Conservation (phyloP, 1,140 invertebrate genomes). For the Cydia amplana region DNA sequence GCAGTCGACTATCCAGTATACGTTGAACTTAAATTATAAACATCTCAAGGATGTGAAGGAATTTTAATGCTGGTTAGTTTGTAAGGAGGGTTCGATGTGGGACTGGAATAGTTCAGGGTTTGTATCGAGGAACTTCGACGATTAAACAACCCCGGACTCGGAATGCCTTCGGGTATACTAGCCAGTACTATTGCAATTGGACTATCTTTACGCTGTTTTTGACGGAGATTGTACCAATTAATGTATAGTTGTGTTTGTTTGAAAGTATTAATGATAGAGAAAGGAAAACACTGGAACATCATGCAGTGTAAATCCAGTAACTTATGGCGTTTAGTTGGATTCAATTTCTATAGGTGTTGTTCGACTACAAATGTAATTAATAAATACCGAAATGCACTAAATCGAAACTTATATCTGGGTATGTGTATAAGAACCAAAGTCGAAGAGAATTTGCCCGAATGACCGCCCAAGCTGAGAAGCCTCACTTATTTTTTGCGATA, state of each 20-base stretch:
- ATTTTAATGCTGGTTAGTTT: neutral
- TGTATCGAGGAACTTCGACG: conserved; percentile 60
- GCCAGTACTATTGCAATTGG: neutral
- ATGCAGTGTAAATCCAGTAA: no score
- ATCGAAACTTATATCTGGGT: no score
- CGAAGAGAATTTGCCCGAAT: neutral
- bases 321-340: no score
- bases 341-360: no score
- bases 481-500: neutral
- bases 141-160: conserved; percentile 61
- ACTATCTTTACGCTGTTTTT: conserved; percentile 6
- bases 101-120: conserved; percentile 35
- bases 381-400: no score
- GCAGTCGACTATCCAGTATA: neutral
- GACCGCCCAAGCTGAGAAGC: neutral
- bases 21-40: neutral
- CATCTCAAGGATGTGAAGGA: no score
- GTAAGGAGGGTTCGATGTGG: neutral
- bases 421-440: no score
- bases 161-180: neutral
- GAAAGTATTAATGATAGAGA: no score
- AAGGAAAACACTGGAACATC: no score
- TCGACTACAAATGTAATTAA: no score
- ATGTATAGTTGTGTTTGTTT: neutral
- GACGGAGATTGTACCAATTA: conserved; percentile 7